Base-by-base conservation (phyloP, 2,113 vertebrate species). In the Plestiodon gilberti region DNA sequence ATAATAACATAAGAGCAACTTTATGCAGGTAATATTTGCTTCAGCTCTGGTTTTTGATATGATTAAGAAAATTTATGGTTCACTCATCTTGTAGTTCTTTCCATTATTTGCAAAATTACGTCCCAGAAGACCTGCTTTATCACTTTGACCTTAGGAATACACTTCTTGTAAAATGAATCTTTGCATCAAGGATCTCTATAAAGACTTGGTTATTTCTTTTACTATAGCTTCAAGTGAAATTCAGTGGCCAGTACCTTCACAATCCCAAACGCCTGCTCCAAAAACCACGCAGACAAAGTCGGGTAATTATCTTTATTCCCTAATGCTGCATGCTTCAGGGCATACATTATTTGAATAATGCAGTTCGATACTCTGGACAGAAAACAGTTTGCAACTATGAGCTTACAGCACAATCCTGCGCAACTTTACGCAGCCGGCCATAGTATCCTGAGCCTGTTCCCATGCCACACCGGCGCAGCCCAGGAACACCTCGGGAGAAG, bases 151-250 rank as follows among this genome's bases (percentile, higher is more conserved):
- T 90, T 70, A 84, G 22, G 30, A 86, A 79, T 59, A 81, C 43
- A 83, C 82, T 83, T 90, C 67, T 80, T 84, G 1, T 87, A 14
- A 33, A 55, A 65, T 88, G 30, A 40, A 35, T 59, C 55, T 67
- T 10, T 74, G 40, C 40, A 64, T 82, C 74, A 89, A 82, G 80
- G 13, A 57, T 73, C 40, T 86, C 73, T 93, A 80, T 95, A 92
- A 92, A 90, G 13, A 83, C 78, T 61, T 89, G 84, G 90, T 87
- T 88, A 43, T 96, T 95, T 96, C 81, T 94, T 94, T 95, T 90
- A 64, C 89, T 89, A 13, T 96, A 96, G 96, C 57, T 89, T 93
- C 94, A 94, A 94, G 93, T 61, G 93, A 96, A 93, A 95, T 94
- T 78, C 90, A 94, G n/a, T n/a, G n/a, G 1, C 80, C 86, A 78